phyloP scores from a whole-genome alignment of 1,140 invertebrate species.

The Cryptotermes secundus region DNA sequence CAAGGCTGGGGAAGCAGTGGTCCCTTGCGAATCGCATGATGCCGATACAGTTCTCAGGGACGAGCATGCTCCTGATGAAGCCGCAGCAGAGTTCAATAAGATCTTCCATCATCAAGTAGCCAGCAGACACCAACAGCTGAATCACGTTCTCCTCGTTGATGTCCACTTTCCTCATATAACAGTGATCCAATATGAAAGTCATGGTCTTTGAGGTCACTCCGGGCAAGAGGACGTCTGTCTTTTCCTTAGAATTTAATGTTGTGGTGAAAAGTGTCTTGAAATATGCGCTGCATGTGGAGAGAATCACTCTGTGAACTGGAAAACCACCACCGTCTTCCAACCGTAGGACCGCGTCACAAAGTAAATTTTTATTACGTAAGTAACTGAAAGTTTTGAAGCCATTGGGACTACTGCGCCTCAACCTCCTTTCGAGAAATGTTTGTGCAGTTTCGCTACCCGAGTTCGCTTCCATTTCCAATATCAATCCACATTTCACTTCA shows the following conservation, averaged over 20 bases:
- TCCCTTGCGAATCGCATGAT: constrained; percentile 48
- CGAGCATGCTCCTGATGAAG: constrained; percentile 46
- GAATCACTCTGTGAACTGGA: constrained; percentile 77
- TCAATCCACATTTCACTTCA: too few relatives aligned
- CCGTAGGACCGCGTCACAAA: constrained; percentile 74
- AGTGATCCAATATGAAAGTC: constrained; percentile 74
- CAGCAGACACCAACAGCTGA: constrained; percentile 57
- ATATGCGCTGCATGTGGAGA: constrained; percentile 83
- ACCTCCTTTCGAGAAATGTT: too few relatives aligned
- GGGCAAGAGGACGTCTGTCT: constrained; percentile 69
- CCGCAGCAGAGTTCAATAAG: constrained; percentile 48
- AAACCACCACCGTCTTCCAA: constrained; percentile 74
- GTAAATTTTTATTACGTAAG: too few relatives aligned
- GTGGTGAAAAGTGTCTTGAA: constrained; percentile 87
- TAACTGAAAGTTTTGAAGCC: too few relatives aligned
- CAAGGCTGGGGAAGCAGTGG: background rate
- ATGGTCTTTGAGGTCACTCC: constrained; percentile 75
- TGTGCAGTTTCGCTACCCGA: too few relatives aligned
- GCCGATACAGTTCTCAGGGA: constrained; percentile 50
- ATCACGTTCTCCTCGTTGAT: constrained; percentile 75
- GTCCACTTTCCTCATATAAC: constrained; percentile 71
- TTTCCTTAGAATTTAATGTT: constrained; percentile 63
- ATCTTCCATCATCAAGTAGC: constrained; percentile 45
- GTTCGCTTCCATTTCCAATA: too few relatives aligned
- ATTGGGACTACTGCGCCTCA: too few relatives aligned